Base-by-base conservation (phyloP, 1,140 invertebrate species). In the Drosophila subpulchrella region DNA sequence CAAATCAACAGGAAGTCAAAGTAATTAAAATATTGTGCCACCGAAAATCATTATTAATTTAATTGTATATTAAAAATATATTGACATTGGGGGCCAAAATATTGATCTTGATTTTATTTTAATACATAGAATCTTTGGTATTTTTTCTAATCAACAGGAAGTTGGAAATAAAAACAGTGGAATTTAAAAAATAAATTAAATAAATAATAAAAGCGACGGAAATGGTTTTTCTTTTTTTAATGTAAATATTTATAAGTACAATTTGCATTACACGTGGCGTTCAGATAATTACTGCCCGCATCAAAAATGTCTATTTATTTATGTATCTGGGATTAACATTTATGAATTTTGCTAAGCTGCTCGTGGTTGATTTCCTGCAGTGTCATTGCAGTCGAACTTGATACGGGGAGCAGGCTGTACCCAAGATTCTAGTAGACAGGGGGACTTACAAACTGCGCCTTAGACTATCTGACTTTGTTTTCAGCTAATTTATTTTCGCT, bases 401-500 rank as follows among this genome's bases (percentile, higher is more conserved):
- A 53, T 36, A 46, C 47, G 70, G 46, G 38, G 58, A 46, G 68
- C 68, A 53, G 70, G 13, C 46, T 60, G 47, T 60, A 32, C 39
- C 39, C 30, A 60, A 17, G 67, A 34, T 27, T 46, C 17, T 34
- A 24, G 6, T 36, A 15, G 41, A 42, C 36, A 41, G 59, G 27
- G 34, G 20, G 46, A 36, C 47, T 58, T 59, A 54, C 74, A 76
- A 76, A 85, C 65, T 85, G 58, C 82, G 82, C 65, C 78, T 78
- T 88, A 86, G 75, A 42, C 74, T 65, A 53, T 20, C 36, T 38
- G 27, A 38, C 8, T 53, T 53, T 38, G 47, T 20, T 68, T 62
- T 82, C 36, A 48, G 27, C n/a, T 17, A 62, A 61, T 81, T 60
- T 81, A 39, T 75, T 88, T 60, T 78, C 61, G 53, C 79, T 75